Percentiles rank a stretch among this genome's conserved stretches.
These are phyloP conservation scores for Asarcornis scutulata DNA, from an alignment of 2,113 vertebrate genomes.

Conservation along the genomic window DNA sequence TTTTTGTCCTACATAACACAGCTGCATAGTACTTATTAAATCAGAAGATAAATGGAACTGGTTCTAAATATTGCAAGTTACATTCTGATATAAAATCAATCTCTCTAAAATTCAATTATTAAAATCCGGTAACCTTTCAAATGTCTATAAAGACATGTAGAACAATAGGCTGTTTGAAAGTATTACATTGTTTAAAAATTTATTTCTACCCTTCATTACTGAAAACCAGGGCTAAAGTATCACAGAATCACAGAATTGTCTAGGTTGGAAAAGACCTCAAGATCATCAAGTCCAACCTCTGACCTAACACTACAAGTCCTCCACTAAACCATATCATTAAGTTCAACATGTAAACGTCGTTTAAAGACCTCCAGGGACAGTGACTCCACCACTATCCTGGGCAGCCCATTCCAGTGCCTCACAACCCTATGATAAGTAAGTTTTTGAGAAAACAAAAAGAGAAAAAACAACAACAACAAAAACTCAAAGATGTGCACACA, in stretches of 20 bases:
- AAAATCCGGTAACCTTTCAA: background rate
- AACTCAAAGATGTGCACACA: background rate
- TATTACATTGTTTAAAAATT: background rate
- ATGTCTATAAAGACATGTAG: background rate
- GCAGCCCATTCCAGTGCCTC: too few species aligned
- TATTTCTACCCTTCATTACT: background rate
- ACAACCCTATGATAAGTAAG: background rate
- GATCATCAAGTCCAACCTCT: too few species aligned
- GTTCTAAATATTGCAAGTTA: conserved; percentile 20
- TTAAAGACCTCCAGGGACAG: too few species aligned
- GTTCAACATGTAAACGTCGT: too few species aligned
- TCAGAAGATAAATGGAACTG: conserved; percentile 28
- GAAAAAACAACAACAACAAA: too few species aligned
- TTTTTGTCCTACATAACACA: conserved; percentile 24
- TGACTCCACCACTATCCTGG: too few species aligned
- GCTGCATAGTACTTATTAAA: conserved; percentile 2
- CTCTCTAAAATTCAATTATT: conserved; percentile 39
- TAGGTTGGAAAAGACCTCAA: too few species aligned
- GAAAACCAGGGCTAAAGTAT: background rate
- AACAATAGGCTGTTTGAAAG: background rate
- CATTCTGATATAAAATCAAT: conserved; percentile 26
- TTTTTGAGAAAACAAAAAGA: background rate
- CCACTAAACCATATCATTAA: too few species aligned
- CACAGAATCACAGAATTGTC: too few species aligned
- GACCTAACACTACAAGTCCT: too few species aligned